These are phyloP conservation scores for Halocynthia aurantium DNA, from an alignment of 23 tunicate genomes.

Conservation along the genomic window DNA sequence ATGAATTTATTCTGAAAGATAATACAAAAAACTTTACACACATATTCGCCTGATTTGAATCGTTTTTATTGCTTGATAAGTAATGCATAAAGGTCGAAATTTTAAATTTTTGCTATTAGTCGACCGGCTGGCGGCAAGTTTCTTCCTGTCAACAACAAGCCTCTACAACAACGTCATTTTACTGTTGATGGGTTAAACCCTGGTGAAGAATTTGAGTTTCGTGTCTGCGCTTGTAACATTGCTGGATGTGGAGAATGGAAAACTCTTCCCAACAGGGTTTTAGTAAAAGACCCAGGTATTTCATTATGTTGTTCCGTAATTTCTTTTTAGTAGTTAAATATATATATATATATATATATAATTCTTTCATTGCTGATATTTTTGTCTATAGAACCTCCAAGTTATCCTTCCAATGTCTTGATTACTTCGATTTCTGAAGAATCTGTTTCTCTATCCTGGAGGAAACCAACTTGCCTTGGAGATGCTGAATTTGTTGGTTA, in stretches of 20 bases:
- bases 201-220: slow-evolving; percentile 57
- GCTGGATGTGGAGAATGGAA: slow-evolving; percentile 94
- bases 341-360: background rate
- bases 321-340: background rate
- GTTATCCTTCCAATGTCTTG: slow-evolving; percentile 50
- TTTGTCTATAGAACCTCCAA: slow-evolving; percentile 37
- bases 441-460: slow-evolving; percentile 64
- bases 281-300: slow-evolving; percentile 73
- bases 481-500: slow-evolving; percentile 76
- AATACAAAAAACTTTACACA: background rate
- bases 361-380: background rate
- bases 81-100: background rate
- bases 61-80: too few relatives aligned
- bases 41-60: background rate
- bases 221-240: slow-evolving; percentile 81
- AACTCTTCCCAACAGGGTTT: slow-evolving; percentile 59
- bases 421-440: slow-evolving; percentile 51
- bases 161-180: slow-evolving; percentile 81
- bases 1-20: background rate
- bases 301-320: background rate
- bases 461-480: slow-evolving; percentile 39
- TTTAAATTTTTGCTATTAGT: background rate
- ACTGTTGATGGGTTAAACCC: slow-evolving; percentile 63
- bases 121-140: slow-evolving; percentile 79
- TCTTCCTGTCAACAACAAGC: slow-evolving; percentile 90